phyloP scores from a whole-genome alignment of 35 echinoderm and acorn worm species.

The Eucidaris tribuloides region DNA sequence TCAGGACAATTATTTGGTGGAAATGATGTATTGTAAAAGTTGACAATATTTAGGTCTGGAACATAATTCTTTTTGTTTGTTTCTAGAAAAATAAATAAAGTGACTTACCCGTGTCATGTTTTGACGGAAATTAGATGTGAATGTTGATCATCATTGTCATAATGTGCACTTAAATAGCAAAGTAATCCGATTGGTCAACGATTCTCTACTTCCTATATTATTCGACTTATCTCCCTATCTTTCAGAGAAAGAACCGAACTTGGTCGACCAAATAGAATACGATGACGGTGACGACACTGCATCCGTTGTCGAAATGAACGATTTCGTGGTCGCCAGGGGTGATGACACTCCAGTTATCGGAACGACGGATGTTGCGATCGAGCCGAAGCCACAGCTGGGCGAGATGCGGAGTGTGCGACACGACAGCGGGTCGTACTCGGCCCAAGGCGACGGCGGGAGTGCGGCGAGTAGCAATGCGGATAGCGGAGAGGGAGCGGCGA shows the following conservation, averaged over 20 bases:
- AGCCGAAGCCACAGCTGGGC: neutral
- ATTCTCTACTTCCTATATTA: neutral
- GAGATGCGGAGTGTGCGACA: neutral
- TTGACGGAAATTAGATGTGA: neutral
- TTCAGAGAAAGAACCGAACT: neutral
- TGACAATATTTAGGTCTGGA: neutral
- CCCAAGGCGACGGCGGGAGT: neutral
- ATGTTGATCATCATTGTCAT: neutral
- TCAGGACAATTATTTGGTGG: no score
- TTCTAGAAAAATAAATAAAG: no score
- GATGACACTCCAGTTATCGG: neutral
- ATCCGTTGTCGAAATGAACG: neutral
- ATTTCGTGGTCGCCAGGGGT: neutral
- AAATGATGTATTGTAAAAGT: no score
- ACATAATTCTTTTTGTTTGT: neutral
- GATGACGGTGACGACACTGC: neutral
- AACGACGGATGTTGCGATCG: neutral
- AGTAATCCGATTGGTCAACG: neutral
- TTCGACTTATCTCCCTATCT: neutral
- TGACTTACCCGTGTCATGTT: no score
- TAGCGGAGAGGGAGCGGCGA: no score
- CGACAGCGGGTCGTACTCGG: constrained; percentile 7
- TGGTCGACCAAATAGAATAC: neutral
- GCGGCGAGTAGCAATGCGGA: no score
- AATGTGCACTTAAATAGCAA: neutral